Conservation (phyloP, 1,140 invertebrate genomes). For the Pogonus chalceus region DNA sequence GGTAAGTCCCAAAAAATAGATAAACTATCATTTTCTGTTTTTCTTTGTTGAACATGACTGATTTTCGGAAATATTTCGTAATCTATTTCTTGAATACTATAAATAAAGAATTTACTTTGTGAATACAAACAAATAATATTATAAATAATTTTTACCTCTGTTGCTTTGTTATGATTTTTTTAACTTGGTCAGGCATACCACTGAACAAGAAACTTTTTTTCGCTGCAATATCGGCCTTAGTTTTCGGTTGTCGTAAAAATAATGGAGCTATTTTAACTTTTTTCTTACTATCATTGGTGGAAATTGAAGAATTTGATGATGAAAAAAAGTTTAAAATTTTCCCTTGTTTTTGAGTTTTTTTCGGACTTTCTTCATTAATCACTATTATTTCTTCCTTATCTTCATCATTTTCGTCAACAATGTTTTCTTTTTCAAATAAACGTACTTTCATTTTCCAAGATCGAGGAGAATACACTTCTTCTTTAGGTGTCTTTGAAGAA, state of each 20-base stretch:
- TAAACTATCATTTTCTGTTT: slow-evolving; percentile 14
- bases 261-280: slow-evolving; percentile 45
- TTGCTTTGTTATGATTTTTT: slow-evolving; percentile 38
- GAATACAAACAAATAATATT: slow-evolving; percentile 13
- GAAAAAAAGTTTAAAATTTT: slow-evolving; percentile 3
- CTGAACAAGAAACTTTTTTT: slow-evolving; percentile 48
- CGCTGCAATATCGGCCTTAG: slow-evolving; percentile 43
- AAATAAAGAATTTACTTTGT: slow-evolving; percentile 11
- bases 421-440: slow-evolving; percentile 5
- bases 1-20: slow-evolving; percentile 22
- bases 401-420: neutral
- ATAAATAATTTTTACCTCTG: slow-evolving; percentile 24
- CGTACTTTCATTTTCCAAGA: neutral
- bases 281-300: slow-evolving; percentile 9
- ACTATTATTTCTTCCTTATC: neutral
- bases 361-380: neutral
- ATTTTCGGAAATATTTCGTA: slow-evolving; percentile 40
- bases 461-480: neutral
- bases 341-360: neutral
- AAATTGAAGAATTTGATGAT: neutral
- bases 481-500: neutral
- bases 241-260: slow-evolving; percentile 43
- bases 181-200: slow-evolving; percentile 45
- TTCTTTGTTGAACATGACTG: slow-evolving; percentile 42
- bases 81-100: slow-evolving; percentile 29